phyloP scores from a whole-genome alignment of 2,113 vertebrate genomes.

The Lampris megalopsis region DNA sequence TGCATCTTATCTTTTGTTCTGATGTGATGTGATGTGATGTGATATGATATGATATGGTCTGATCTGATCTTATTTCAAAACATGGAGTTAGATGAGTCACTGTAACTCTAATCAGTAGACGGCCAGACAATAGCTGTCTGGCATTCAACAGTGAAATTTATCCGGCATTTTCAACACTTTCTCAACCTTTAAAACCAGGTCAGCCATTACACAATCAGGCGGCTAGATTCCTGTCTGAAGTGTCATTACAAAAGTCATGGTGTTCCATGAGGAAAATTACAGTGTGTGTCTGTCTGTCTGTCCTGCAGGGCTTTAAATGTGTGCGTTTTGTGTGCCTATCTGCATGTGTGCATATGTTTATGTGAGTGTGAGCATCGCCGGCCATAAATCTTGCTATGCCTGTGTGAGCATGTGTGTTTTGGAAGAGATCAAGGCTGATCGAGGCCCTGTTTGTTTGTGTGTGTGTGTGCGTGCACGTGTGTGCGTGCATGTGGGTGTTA shows the following conservation, averaged over 20 bases:
- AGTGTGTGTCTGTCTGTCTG: slow-evolving; percentile 55
- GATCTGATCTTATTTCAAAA: too few relatives aligned
- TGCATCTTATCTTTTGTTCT: too few relatives aligned
- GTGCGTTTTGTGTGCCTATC: slow-evolving; percentile 44
- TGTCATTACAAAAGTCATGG: slow-evolving; percentile 52
- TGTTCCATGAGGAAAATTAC: slow-evolving; percentile 65
- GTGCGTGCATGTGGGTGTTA: slow-evolving; percentile 18
- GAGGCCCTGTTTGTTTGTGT: neutral
- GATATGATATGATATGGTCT: too few relatives aligned
- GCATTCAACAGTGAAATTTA: slow-evolving; percentile 32
- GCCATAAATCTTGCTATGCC: neutral
- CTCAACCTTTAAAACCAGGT: neutral
- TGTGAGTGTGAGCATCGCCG: neutral
- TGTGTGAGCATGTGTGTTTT: neutral
- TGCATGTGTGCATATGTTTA: slow-evolving; percentile 24
- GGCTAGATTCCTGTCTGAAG: slow-evolving; percentile 32
- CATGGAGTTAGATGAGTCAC: neutral
- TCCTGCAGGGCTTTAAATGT: slow-evolving; percentile 48
- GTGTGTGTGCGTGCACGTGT: slow-evolving; percentile 2
- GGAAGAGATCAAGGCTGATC: neutral
- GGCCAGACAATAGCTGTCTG: neutral
- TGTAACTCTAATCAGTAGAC: too few relatives aligned
- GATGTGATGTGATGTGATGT: too few relatives aligned
- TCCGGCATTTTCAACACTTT: slow-evolving; percentile 28
- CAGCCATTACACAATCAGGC: slow-evolving; percentile 31